These are phyloP conservation scores for Aurelia sp. DNA, from an alignment of 30 jellyfish, hydroid and myxozoan species.

Conservation along the genomic window DNA sequence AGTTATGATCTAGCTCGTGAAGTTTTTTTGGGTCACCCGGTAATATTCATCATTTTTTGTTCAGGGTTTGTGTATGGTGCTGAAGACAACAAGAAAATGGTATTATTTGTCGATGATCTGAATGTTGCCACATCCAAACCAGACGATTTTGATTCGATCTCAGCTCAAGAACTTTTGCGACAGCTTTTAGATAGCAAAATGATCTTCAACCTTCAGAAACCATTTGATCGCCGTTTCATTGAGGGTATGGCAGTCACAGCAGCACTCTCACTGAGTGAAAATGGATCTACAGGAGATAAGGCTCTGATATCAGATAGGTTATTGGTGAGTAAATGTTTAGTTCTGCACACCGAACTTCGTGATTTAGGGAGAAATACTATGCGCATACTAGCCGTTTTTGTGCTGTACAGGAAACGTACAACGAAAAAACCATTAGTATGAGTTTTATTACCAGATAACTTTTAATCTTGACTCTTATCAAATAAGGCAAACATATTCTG, in stretches of 20 bases:
- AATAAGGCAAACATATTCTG: no score
- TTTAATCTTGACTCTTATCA: no score
- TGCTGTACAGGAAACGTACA: no score
- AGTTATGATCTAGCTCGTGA: no score
- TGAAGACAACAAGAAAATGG: conserved; percentile 74
- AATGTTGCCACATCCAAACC: conserved; percentile 69
- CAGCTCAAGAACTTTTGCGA: conserved; percentile 79
- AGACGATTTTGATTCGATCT: conserved; percentile 22
- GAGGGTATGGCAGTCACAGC: conserved; percentile 82
- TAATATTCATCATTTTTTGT: no score
- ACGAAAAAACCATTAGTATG: no score
- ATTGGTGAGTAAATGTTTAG: conserved; percentile 30
- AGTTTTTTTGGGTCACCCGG: no score
- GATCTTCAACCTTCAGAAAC: conserved; percentile 69
- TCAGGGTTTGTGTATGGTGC: conserved; percentile 90
- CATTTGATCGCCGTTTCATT: conserved; percentile 73
- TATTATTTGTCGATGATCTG: conserved; percentile 75
- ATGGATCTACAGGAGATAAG: conserved; percentile 10
- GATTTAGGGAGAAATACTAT: no score
- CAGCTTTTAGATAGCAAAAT: conserved; percentile 85
- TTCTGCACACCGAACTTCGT: no score
- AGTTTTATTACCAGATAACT: no score
- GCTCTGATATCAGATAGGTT: conserved; percentile 63
- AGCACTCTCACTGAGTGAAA: conserved; percentile 31
- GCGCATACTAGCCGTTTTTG: no score